Evolutionary conservation across 2,888 invertebrate species (phyloP).

Genomic region (Lepidochrysops patricia): DNA sequence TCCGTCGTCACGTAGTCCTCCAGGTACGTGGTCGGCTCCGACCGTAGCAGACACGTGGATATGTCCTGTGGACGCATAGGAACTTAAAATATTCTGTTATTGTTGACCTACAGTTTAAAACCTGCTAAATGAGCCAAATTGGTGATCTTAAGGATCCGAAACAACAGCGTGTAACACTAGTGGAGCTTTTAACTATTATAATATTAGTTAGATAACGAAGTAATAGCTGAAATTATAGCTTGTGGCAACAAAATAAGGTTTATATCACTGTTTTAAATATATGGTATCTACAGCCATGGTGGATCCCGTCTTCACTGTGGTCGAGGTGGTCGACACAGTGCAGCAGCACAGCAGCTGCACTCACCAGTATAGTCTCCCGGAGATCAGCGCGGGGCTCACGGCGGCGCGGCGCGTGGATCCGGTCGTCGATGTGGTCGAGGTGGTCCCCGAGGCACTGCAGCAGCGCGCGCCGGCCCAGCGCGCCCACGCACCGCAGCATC

Average conservation of each 20-base stretch:
- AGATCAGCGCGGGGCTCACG: slow-evolving; percentile 35
- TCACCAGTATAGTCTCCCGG: slow-evolving; percentile 48
- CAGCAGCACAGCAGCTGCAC: slow-evolving; percentile 23
- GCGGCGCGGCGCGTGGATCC: slow-evolving; percentile 33
- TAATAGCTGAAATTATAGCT: too few species aligned
- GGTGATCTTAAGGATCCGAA: too few species aligned
- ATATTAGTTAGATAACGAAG: too few species aligned
- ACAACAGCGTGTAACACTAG: too few species aligned
- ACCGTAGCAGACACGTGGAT: slow-evolving; percentile 50
- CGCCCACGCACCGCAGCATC: slow-evolving; percentile 60
- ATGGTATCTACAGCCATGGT: too few species aligned
- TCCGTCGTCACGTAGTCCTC: slow-evolving; percentile 63
- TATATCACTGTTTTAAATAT: too few species aligned
- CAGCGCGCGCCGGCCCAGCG: slow-evolving; percentile 54
- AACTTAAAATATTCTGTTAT: too few species aligned
- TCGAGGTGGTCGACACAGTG: too few species aligned
- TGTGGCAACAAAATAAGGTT: too few species aligned
- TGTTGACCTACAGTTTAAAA: too few species aligned
- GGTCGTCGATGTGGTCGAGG: slow-evolving; percentile 47
- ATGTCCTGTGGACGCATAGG: slow-evolving; percentile 59
- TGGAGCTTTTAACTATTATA: too few species aligned
- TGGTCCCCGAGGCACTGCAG: slow-evolving; percentile 53
- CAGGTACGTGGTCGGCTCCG: slow-evolving; percentile 57
- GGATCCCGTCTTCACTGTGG: neutral
- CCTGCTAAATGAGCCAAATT: too few species aligned